Evolutionary conservation across 1,140 invertebrate species (phyloP).

Genomic region (Cataglyphis hispanica): DNA sequence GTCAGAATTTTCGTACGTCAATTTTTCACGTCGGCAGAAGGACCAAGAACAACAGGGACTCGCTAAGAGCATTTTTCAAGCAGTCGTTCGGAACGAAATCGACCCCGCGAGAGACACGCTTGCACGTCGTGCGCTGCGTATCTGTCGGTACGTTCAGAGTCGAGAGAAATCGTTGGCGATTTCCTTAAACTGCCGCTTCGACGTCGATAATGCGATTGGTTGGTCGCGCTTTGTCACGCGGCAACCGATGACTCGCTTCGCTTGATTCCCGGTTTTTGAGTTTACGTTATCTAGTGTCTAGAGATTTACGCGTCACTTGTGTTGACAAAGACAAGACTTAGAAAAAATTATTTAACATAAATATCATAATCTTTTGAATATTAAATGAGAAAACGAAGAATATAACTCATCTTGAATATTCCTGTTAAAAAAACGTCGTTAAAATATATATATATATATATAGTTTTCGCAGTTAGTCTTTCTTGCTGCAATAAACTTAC

Average conservation of each 20-base stretch:
- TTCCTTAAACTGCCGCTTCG: conserved; percentile 75
- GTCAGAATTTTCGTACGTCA: conserved; percentile 83
- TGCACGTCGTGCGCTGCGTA: conserved; percentile 48
- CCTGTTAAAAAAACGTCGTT: neutral
- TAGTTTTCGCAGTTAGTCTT: neutral
- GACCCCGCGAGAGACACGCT: conserved; percentile 52
- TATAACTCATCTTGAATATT: neutral
- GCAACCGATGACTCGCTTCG: conserved; percentile 47
- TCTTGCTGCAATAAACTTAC: neutral
- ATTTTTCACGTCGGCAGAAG: conserved; percentile 80
- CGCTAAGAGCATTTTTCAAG: conserved; percentile 82
- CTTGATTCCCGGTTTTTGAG: conserved; percentile 58
- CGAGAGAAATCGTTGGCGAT: conserved; percentile 75
- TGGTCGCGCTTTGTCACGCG: conserved; percentile 57
- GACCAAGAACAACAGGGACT: conserved; percentile 73
- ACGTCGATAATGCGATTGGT: conserved; percentile 75
- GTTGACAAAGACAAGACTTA: neutral
- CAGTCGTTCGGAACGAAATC: conserved; percentile 81
- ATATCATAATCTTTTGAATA: neutral
- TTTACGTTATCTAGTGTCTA: neutral
- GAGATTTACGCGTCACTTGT: neutral
- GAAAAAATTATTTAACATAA: conserved; percentile 14
- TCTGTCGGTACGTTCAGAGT: conserved; percentile 29
- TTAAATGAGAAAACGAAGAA: neutral
- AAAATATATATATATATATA: too few species aligned